Evolutionary conservation across 2,888 invertebrate genomes (phyloP), one percentile per base, ranked within the genome.

Genomic region (Epinotia demarniana): DNA sequence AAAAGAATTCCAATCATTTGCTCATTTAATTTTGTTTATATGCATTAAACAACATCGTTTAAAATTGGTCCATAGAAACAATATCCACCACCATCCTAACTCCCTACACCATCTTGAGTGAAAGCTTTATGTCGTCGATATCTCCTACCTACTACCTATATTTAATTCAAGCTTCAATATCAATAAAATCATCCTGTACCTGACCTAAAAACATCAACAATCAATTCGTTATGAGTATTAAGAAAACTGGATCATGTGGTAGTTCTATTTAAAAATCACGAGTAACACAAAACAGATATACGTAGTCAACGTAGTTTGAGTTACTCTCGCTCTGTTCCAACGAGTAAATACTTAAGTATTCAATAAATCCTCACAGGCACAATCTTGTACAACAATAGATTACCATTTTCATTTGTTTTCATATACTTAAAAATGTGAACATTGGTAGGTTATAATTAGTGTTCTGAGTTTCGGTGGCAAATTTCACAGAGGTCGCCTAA

Each of bases 231-330:
- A 75, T 75, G 70, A 75, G 69, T 64, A 75, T 75, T 71, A 75
- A 70, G 71, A 75, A 66, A 75, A 75, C 75, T 71, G 71, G 75
- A 75, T 75, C 75, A 60, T 71, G 71, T 58, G 74, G 74, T 74
- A 49, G 75, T 43, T 75, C 75, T 75, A 75, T 75, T 75, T 71
- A 75, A 75, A 75, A 75, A 71, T 61, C 70, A 39, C 66, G 60
- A 60, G 61, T 66, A 71, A 75, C 75, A 75, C 70, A 71, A 75
- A 75, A 75, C 75, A 75, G 75, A 75, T 75, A 75, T 75, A 75
- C 75, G 66, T 66, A 66, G 53, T 27, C 57, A 57, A 68, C 68
- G 49, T 74, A 67, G 63, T 46, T 46, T 63, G 72, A 58, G 69
- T 70, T 70, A 70, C 63, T 75, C 43, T 27, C 53, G 60, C 55